These are phyloP conservation scores for Neolamprologus falcicula DNA, from an alignment of 2,113 vertebrate genomes.

Conservation along the genomic window DNA sequence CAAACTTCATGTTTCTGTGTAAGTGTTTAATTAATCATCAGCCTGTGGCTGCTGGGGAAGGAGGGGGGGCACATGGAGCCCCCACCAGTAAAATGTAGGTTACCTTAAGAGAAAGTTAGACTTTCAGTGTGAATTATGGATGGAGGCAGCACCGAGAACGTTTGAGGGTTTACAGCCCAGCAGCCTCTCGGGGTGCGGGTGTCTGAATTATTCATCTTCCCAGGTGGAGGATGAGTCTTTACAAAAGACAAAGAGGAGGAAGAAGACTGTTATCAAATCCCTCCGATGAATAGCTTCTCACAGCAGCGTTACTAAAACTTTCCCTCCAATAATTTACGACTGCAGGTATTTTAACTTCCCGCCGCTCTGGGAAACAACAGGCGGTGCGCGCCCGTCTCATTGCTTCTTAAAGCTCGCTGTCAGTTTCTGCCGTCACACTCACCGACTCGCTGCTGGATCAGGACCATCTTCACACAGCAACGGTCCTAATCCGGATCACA, in stretches of 20 bases:
- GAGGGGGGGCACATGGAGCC: not conserved
- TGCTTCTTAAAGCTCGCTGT: not conserved
- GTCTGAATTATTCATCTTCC: slow-evolving; percentile 91
- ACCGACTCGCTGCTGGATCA: not conserved
- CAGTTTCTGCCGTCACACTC: not conserved
- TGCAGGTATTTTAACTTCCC: slow-evolving; percentile 15
- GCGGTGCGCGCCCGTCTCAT: not conserved
- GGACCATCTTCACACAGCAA: not conserved
- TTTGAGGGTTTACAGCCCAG: slow-evolving; percentile 88
- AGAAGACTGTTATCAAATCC: slow-evolving; percentile 38
- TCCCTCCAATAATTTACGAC: not conserved
- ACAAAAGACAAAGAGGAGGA: slow-evolving; percentile 65
- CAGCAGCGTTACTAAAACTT: not conserved
- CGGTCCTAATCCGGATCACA: not conserved
- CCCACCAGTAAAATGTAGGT: slow-evolving; percentile 78
- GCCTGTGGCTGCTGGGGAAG: not conserved
- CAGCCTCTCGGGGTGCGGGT: slow-evolving; percentile 74
- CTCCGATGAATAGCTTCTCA: not conserved
- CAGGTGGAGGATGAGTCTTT: slow-evolving; percentile 83
- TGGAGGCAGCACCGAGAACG: slow-evolving; percentile 88
- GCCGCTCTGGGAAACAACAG: not conserved
- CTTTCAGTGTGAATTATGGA: slow-evolving; percentile 89
- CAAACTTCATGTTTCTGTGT: slow-evolving; percentile 13
- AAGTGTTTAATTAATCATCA: slow-evolving; percentile 35
- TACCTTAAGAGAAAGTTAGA: slow-evolving; percentile 75